phyloP scores from a whole-genome alignment of 2,797 vertebrate genomes.

The Pantherophis alleghaniensis region DNA sequence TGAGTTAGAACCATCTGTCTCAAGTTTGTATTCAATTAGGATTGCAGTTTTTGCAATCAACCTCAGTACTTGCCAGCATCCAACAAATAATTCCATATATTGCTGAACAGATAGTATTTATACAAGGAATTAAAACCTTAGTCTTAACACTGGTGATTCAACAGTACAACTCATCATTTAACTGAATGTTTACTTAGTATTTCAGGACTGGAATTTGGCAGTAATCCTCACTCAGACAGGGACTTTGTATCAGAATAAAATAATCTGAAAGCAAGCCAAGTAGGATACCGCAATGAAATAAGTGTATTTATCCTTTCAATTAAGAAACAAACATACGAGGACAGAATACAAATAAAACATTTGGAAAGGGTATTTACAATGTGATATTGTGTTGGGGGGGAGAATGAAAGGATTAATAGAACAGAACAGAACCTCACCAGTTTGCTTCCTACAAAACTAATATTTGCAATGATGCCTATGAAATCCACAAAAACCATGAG shows the following conservation, averaged over 20 bases:
- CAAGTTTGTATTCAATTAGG: background rate
- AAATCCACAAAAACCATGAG: background rate
- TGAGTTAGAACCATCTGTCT: background rate
- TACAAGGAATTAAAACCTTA: background rate
- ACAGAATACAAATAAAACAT: background rate
- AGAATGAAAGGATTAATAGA: background rate
- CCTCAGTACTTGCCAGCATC: no score
- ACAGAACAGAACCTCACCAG: background rate
- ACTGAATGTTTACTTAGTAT: background rate
- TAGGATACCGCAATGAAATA: background rate
- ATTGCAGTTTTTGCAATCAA: background rate
- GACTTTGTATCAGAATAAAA: background rate
- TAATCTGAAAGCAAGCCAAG: background rate
- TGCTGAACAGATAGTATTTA: background rate
- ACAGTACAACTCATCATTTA: background rate
- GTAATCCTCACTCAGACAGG: background rate
- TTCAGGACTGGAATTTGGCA: background rate
- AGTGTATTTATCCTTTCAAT: background rate
- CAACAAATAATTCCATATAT: background rate
- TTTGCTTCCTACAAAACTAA: background rate
- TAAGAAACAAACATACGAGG: background rate
- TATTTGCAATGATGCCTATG: background rate
- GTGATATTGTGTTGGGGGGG: background rate
- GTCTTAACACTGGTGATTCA: background rate
- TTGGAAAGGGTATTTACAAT: background rate